phyloP scores from a whole-genome alignment of 2,113 vertebrate genomes.

The Progne subis region DNA sequence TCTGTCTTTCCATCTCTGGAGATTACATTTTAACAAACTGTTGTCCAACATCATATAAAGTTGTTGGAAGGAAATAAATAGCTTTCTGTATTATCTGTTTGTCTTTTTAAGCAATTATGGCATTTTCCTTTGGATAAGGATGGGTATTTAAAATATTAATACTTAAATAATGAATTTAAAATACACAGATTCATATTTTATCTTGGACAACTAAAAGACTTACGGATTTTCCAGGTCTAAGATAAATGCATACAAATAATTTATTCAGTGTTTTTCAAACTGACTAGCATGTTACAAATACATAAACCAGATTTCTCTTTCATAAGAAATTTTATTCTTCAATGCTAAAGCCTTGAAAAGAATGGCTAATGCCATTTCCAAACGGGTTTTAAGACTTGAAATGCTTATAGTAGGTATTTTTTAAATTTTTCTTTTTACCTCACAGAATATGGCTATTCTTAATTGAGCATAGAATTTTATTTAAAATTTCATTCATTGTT shows the following conservation, averaged over 20 bases:
- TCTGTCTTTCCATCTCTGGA: neutral
- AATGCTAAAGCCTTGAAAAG: neutral
- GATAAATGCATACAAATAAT: neutral
- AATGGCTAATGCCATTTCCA: neutral
- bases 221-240: neutral
- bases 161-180: neutral
- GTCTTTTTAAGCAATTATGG: neutral
- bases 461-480: neutral
- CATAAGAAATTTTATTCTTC: neutral
- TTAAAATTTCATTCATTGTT: neutral
- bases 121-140: neutral
- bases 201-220: neutral
- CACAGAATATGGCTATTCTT: neutral
- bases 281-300: neutral
- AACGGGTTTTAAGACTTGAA: neutral
- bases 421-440: neutral
- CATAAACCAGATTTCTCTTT: neutral
- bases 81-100: neutral
- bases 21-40: neutral
- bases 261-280: neutral
- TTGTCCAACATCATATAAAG: neutral
- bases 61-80: neutral
- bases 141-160: neutral
- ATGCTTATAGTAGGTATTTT: neutral
- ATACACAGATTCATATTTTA: neutral